Conservation (phyloP, 2,113 vertebrate genomes). For the Percopsis transmontana region DNA sequence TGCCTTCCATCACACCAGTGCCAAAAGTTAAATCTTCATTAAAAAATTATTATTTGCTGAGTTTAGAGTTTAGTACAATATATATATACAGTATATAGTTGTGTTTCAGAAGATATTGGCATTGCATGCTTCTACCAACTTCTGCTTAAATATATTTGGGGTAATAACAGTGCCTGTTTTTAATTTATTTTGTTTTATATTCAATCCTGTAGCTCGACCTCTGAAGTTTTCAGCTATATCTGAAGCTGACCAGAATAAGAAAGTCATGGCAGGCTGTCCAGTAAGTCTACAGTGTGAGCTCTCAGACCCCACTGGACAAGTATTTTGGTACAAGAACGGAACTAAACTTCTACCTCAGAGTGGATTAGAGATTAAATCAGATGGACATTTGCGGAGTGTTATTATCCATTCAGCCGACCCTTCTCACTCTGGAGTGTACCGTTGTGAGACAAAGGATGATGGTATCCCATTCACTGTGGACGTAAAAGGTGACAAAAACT, state of each 20-base stretch:
- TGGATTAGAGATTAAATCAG: slow-evolving; percentile 66
- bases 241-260: slow-evolving; percentile 67
- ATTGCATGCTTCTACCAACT: no score
- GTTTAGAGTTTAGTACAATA: neutral
- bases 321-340: slow-evolving; percentile 73
- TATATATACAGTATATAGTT: no score
- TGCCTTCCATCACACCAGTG: no score
- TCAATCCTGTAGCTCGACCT: slow-evolving; percentile 71
- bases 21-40: no score
- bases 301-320: slow-evolving; percentile 61
- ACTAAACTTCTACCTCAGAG: slow-evolving; percentile 54
- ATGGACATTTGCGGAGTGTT: slow-evolving; percentile 68
- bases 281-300: slow-evolving; percentile 69
- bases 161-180: neutral
- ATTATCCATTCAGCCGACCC: slow-evolving; percentile 65
- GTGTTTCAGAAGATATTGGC: slow-evolving; percentile 13
- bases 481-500: slow-evolving; percentile 75
- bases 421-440: slow-evolving; percentile 71
- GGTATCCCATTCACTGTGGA: slow-evolving; percentile 73
- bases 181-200: slow-evolving; percentile 42
- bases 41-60: no score
- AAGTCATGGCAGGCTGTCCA: slow-evolving; percentile 57
- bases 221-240: slow-evolving; percentile 65
- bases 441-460: slow-evolving; percentile 75
- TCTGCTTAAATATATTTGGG: slow-evolving; percentile 17